Percentiles rank a stretch among this genome's conserved stretches.
phyloP scores from a whole-genome alignment of 2,888 invertebrate genomes.

The Cantharis rufa region DNA sequence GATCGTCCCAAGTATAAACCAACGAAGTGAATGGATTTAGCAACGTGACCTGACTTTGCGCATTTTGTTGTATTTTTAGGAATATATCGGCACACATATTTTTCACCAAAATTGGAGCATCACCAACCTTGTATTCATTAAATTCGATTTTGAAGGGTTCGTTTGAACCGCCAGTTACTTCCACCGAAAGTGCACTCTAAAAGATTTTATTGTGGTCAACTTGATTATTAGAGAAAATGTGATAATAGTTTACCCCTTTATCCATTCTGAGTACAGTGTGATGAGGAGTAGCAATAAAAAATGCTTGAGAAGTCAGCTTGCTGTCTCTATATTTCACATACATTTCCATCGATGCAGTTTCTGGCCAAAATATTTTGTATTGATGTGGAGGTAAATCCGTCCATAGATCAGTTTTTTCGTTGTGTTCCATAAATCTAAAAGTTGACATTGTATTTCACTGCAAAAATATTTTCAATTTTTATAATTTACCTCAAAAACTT shows the following conservation, averaged over 20 bases:
- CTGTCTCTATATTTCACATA: conserved; percentile 79
- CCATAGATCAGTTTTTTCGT: conserved; percentile 84
- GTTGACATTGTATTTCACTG: not conserved
- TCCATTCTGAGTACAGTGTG: conserved; percentile 81
- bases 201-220: conserved; percentile 38
- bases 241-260: conserved; percentile 66
- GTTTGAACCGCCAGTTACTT: conserved; percentile 74
- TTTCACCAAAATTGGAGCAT: conserved; percentile 81
- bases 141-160: conserved; percentile 77
- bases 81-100: conserved; percentile 83
- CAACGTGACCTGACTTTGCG: conserved; percentile 68
- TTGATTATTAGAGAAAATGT: not conserved
- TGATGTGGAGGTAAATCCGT: conserved; percentile 72
- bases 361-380: conserved; percentile 80
- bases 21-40: conserved; percentile 76
- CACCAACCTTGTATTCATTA: conserved; percentile 73
- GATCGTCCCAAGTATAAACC: conserved; percentile 86
- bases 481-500: conserved; percentile 53
- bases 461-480: not conserved
- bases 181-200: conserved; percentile 71
- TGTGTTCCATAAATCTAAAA: conserved; percentile 80
- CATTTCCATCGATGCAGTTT: conserved; percentile 79
- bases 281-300: conserved; percentile 71
- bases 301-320: conserved; percentile 75
- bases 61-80: conserved; percentile 74